Evolutionary conservation across 2,888 invertebrate species (phyloP), one percentile per base, ranked within the genome.

Genomic region (Philhelius pedissequus): DNA sequence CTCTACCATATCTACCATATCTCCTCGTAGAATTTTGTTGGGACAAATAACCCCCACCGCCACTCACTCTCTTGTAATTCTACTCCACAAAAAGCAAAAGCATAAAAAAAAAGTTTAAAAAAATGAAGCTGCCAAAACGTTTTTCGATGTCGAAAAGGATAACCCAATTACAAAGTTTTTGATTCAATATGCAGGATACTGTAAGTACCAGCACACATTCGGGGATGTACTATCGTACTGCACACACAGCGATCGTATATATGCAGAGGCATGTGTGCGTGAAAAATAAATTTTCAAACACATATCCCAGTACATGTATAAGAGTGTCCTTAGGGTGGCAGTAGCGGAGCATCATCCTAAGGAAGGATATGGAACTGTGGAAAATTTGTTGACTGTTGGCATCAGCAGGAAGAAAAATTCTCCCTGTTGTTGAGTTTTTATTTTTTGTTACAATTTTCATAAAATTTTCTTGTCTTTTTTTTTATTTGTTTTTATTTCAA

Each of bases 131-230:
- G 68, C 71, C 75, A 80, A 86, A 86, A 77, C 68, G 86, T 76
- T 86, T 86, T 86, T 81, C 86, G 80, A 86, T 86, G 81, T 86
- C 86, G 81, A 81, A 86, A 80, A 74, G 86, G 81, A 86, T 86
- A 86, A 86, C 86, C 86, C 81, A 86, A 86, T 86, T 86, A 81
- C 81, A 77, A 86, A 86, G 76, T 86, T 86, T 84, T 80, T 80
- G 84, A 84, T 84, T 84, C 84, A 84, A 80, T 84, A 80, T 84
- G 84, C 70, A 80, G 70, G 75, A 75, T 84, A 84, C 75, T 71
- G 84, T 80, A 62, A 84, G 84, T 76, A 76, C 75, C 50, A 84
- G 40, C 43, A 62, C 43, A 62, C 62, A 62, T 43, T 62, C 13
- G 43, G 69, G 25, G 74, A 74, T 70, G 74, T 79, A 68, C 64